Conservation (phyloP, 2,888 invertebrate species). For the Coenonympha glycerion region DNA sequence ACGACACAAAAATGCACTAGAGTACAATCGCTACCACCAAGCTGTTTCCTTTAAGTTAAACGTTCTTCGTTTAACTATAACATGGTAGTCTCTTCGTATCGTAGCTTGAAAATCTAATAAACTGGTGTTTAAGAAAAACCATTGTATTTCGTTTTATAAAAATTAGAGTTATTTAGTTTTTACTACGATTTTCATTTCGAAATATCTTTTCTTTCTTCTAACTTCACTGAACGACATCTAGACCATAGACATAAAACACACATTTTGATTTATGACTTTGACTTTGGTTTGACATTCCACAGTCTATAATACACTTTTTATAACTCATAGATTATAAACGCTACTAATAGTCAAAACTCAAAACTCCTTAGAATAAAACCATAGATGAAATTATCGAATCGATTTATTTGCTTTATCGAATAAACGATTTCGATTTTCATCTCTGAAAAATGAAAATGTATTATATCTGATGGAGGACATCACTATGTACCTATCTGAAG, state of each 20-base stretch:
- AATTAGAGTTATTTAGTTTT: no score
- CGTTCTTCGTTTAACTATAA: neutral
- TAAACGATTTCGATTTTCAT: no score
- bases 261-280: neutral
- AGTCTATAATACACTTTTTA: no score
- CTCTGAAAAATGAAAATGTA: no score
- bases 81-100: neutral
- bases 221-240: neutral
- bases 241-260: no score
- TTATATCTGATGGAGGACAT: no score
- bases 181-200: neutral
- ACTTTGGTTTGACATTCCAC: neutral
- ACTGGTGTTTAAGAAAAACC: neutral
- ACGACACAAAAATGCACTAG: slow-evolving; percentile 19
- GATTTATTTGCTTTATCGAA: no score
- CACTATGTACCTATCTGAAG: no score
- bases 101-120: neutral
- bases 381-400: no score
- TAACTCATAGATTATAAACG: no score
- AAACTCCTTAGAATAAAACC: no score
- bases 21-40: neutral
- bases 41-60: neutral
- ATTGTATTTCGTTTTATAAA: neutral
- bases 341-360: no score
- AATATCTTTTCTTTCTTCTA: neutral